Conservation (phyloP, 2,113 vertebrate species). For the Phylloscopus whistleri region DNA sequence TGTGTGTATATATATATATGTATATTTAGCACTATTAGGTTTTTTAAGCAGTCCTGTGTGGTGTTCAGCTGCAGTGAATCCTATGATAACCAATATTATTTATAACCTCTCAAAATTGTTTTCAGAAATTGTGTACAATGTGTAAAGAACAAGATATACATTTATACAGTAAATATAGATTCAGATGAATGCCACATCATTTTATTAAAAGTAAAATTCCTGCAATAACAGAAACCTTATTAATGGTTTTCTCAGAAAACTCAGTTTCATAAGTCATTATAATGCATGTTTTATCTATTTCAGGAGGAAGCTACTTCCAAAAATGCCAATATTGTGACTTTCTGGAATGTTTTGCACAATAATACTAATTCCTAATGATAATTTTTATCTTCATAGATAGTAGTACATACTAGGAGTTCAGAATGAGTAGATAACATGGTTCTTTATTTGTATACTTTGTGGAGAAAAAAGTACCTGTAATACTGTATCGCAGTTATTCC, state of each 20-base stretch:
- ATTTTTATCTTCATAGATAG: background rate
- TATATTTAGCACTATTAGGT: too few relatives aligned
- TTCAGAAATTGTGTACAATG: background rate
- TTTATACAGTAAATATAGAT: background rate
- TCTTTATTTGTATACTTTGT: background rate
- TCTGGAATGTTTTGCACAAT: background rate
- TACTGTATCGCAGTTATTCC: background rate
- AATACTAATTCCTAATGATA: background rate
- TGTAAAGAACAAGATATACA: background rate
- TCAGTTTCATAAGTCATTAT: background rate
- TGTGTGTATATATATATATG: fast-evolving
- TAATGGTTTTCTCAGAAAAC: background rate
- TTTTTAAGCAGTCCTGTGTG: background rate
- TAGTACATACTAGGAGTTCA: background rate
- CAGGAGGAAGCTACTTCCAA: background rate
- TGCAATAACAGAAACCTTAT: background rate
- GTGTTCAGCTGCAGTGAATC: background rate
- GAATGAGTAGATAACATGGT: background rate
- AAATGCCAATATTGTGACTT: background rate
- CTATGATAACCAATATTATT: background rate
- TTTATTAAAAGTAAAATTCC: background rate
- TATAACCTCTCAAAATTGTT: background rate
- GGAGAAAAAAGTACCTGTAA: background rate
- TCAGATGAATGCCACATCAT: background rate
- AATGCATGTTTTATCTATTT: background rate